phyloP scores from a whole-genome alignment of 2,888 invertebrate genomes.

The Idaea biselata region DNA sequence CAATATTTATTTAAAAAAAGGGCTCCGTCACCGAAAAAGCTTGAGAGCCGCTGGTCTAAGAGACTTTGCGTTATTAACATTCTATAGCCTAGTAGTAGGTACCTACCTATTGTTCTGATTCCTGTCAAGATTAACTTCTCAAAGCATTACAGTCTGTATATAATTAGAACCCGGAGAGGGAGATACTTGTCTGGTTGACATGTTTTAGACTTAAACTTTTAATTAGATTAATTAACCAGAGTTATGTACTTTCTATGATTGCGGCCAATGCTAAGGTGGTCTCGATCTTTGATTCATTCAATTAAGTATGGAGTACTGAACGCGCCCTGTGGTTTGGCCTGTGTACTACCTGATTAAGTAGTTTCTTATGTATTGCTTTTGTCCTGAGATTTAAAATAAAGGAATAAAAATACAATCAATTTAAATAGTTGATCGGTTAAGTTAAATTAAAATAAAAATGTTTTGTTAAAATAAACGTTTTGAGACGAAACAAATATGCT shows the following conservation, averaged over 20 bases:
- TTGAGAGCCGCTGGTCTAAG: no score
- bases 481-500: no score
- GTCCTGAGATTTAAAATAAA: no score
- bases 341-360: no score
- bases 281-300: neutral
- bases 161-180: neutral
- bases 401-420: no score
- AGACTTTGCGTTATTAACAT: slow-evolving; percentile 29
- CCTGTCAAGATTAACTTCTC: slow-evolving; percentile 15
- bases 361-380: no score
- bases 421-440: no score
- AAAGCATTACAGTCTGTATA: slow-evolving; percentile 28
- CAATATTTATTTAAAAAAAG: no score
- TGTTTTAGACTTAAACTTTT: slow-evolving; percentile 28
- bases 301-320: neutral
- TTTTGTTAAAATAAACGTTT: no score
- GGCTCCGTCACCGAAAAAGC: no score
- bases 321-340: no score
- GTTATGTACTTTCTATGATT: neutral
- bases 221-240: slow-evolving; percentile 34
- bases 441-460: no score
- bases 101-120: slow-evolving; percentile 8
- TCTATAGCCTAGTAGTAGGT: slow-evolving; percentile 20
- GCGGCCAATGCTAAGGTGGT: neutral
- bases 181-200: slow-evolving; percentile 22